Evolutionary conservation across 37 sponge, comb jelly and placozoan genomes (phyloP).

Genomic region (Haliclona indistincta): DNA sequence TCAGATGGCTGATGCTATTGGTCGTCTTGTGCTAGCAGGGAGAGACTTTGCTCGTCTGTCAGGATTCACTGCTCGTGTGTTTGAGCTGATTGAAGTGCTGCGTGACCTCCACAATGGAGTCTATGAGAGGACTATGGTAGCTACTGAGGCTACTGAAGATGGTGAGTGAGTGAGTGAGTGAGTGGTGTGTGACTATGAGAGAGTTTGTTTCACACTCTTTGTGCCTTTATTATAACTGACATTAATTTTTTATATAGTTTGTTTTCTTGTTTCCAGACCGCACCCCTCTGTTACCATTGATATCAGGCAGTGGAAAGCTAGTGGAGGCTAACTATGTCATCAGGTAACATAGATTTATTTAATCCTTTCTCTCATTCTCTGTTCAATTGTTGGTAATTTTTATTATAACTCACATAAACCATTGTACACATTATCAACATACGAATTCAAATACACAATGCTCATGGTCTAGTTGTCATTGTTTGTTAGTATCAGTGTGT

Average conservation of each 20-base stretch:
- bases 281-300: constrained; percentile 57
- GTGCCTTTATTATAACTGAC: no score
- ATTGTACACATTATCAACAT: no score
- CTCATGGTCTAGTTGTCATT: not conserved
- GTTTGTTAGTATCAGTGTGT: not conserved
- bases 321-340: constrained; percentile 74
- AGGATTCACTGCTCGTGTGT: constrained; percentile 85
- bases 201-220: not conserved
- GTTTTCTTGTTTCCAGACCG: not conserved
- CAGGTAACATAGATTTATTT: constrained; percentile 37
- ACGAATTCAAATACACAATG: no score
- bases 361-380: no score
- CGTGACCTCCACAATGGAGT: constrained; percentile 78
- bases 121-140: constrained; percentile 91
- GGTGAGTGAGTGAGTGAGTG: not conserved
- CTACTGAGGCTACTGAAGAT: constrained; percentile 1
- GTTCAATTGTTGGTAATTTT: not conserved
- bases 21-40: constrained; percentile 89
- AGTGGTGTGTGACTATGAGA: not conserved
- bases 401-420: not conserved
- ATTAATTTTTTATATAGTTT: not conserved
- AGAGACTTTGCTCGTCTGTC: constrained; percentile 86
- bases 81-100: constrained; percentile 73
- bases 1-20: constrained; percentile 92
- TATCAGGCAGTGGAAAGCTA: constrained; percentile 84